Conservation (phyloP, 2,797 vertebrate genomes). For the Siniperca obscura region DNA sequence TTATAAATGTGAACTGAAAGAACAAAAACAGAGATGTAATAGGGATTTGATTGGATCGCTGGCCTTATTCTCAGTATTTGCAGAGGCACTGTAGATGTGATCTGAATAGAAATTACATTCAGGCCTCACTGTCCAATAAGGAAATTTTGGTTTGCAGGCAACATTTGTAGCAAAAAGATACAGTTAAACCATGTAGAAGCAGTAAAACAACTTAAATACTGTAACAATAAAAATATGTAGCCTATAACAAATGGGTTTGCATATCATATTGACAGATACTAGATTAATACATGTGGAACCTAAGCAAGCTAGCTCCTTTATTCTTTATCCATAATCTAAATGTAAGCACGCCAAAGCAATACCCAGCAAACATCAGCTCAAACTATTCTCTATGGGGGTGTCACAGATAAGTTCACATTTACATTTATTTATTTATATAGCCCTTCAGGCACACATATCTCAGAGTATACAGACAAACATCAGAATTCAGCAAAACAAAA, state of each 20-base stretch:
- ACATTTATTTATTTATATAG: neutral
- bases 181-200: neutral
- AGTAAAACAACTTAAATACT: neutral
- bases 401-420: constrained; percentile 9
- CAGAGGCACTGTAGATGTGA: constrained; percentile 33
- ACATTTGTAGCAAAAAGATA: neutral
- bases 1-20: constrained; percentile 55
- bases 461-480: neutral
- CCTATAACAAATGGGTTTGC: neutral
- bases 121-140: neutral
- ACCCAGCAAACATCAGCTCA: neutral
- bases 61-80: constrained; percentile 37
- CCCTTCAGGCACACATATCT: neutral
- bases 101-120: constrained; percentile 22
- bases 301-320: neutral
- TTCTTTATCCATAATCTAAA: neutral
- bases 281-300: neutral
- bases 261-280: neutral
- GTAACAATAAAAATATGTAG: neutral
- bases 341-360: neutral
- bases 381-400: constrained; percentile 2
- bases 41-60: constrained; percentile 37
- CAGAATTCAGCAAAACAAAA: constrained; percentile 2
- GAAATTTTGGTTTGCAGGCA: neutral
- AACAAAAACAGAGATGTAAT: constrained; percentile 48